Conservation (phyloP, 2,888 invertebrate species). For the Cybosia mesomella region DNA sequence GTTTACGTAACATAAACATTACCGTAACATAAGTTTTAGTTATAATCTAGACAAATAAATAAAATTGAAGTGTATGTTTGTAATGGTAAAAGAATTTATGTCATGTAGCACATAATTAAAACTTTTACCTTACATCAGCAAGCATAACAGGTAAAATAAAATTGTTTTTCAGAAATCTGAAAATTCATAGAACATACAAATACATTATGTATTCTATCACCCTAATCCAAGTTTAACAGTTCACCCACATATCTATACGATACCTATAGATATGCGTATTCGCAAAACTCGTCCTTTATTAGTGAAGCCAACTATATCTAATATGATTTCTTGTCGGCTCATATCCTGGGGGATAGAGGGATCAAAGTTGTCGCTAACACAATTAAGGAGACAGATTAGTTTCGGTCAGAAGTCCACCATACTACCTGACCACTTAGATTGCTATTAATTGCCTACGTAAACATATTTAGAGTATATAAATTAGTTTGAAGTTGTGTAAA, state of each 20-base stretch:
- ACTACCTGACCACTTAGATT: conserved; percentile 76
- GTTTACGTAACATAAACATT: no score
- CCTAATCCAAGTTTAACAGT: conserved; percentile 1
- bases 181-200: no score
- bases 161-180: no score
- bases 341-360: conserved; percentile 82
- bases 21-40: no score
- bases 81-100: no score
- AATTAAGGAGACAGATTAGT: conserved; percentile 84
- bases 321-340: conserved; percentile 83
- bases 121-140: no score
- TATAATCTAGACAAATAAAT: no score
- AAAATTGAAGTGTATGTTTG: no score
- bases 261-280: conserved; percentile 32
- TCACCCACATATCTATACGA: neutral
- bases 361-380: conserved; percentile 86
- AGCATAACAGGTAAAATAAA: no score
- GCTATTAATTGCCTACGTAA: conserved; percentile 70
- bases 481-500: conserved; percentile 29
- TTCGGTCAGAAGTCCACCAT: conserved; percentile 72
- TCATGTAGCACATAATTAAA: no score
- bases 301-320: conserved; percentile 83
- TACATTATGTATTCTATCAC: no score
- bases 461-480: conserved; percentile 50
- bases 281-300: conserved; percentile 71